Evolutionary conservation across 2,113 vertebrate species (phyloP), one percentile per base, ranked within the genome.

Genomic region (Theristicus caerulescens): DNA sequence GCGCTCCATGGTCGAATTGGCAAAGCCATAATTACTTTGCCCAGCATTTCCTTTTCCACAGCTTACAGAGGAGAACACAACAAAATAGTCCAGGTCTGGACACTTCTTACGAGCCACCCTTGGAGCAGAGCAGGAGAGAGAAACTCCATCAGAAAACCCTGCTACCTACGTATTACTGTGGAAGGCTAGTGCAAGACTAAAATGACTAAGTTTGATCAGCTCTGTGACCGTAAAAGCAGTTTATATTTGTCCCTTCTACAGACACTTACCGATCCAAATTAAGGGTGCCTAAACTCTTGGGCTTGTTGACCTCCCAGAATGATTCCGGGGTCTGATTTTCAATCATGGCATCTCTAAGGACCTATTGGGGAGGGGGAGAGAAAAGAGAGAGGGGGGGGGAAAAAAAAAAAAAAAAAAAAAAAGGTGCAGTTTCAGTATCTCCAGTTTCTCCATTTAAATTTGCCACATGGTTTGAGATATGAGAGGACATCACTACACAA

Each of bases 1-100:
- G 2, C 99, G 99, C 91, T 99, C 99, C 99, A 99, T 99, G 78
- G 98, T 93, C 14, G 99, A 99, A 98, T 99, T 99, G 90, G 99
- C 99, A 27, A 99, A 99, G 52, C 99, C 99, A 0, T 99, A 99
- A 98, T 99, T 99, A 92, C 98, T 99, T 90, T 99, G 99, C 32
- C 99, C 99, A 0, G 98, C 98, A 3, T 99, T 99, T 74, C 99
- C 99, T 42, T 98, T 99, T 61, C 99, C 99, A 5, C 99, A 99
- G 98, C 99, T 99, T 96, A 99, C 99, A 1, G 99, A 99, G 36
- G 99, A 99, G 98, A 99, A 99, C 62, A 93, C 98, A 94, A 99
- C 99, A 16, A 99, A 99, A 95, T 99, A 97, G 95, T 98, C 98
- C 92, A 99, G 98, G 74, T 99, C 98, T 4, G 98, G 98, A 86